These are phyloP conservation scores for Rhinogobius similis DNA, from an alignment of 2,113 vertebrate genomes.

Conservation along the genomic window DNA sequence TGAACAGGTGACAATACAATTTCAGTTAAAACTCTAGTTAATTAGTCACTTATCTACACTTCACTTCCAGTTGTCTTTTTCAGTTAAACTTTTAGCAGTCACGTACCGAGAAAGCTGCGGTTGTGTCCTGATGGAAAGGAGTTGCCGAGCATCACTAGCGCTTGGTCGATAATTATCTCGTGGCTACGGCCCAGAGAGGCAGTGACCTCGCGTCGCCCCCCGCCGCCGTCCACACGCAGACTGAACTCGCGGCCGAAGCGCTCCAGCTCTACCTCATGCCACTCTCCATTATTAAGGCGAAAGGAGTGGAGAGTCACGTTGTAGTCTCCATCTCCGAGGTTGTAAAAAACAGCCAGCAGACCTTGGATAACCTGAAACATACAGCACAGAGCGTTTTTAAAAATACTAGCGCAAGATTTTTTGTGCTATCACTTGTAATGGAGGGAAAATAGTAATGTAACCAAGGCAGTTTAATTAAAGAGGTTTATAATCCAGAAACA, in stretches of 20 bases:
- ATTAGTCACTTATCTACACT: neutral
- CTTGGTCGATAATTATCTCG: slow-evolving; percentile 85
- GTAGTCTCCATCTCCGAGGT: slow-evolving; percentile 85
- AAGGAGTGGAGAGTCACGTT: slow-evolving; percentile 80
- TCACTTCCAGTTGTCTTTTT: neutral
- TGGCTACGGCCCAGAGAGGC: slow-evolving; percentile 79
- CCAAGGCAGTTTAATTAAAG: neutral
- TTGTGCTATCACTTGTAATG: too few relatives aligned
- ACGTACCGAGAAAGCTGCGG: slow-evolving; percentile 84
- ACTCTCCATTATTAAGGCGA: slow-evolving; percentile 84
- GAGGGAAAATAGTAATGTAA: neutral
- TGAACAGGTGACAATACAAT: neutral
- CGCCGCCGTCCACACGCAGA: slow-evolving; percentile 84
- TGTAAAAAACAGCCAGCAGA: slow-evolving; percentile 83
- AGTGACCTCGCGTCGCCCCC: slow-evolving; percentile 79
- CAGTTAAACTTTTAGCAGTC: neutral
- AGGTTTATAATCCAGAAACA: neutral
- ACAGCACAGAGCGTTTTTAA: neutral
- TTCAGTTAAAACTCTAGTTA: neutral
- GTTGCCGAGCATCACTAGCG: slow-evolving; percentile 84
- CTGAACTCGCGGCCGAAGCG: slow-evolving; percentile 85
- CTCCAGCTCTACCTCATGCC: slow-evolving; percentile 85
- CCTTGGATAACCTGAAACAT: slow-evolving; percentile 78
- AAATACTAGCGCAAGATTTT: neutral
- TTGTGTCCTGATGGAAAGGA: slow-evolving; percentile 79